Evolutionary conservation across 2,888 invertebrate genomes (phyloP).

Genomic region (Drosophila niveifrons): DNA sequence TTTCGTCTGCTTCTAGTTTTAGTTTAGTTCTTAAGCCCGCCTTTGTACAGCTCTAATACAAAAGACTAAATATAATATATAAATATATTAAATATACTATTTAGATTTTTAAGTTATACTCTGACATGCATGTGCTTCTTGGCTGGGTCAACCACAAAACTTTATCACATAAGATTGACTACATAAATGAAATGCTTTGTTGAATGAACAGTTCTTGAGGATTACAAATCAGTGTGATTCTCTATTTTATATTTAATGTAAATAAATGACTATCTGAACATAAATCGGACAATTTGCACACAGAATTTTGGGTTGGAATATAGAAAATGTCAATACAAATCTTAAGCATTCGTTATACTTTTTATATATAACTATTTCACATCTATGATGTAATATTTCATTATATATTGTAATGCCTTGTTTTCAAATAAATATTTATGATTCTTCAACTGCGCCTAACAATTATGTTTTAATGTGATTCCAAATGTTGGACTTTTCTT

Average conservation of each 20-base stretch:
- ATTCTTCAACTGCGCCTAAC: too few relatives aligned
- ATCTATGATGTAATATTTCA: too few relatives aligned
- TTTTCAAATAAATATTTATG: too few relatives aligned
- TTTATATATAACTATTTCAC: too few relatives aligned
- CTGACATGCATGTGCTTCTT: slow-evolving; percentile 56
- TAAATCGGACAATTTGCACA: not conserved
- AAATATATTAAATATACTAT: slow-evolving; percentile 18
- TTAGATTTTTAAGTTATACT: slow-evolving; percentile 20
- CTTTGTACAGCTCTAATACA: slow-evolving; percentile 46
- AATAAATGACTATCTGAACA: slow-evolving; percentile 1
- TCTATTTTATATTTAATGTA: not conserved
- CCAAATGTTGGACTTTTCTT: too few relatives aligned
- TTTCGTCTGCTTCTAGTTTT: slow-evolving; percentile 8
- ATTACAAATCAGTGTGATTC: too few relatives aligned
- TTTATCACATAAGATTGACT: slow-evolving; percentile 25
- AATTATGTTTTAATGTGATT: too few relatives aligned
- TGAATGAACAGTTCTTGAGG: slow-evolving; percentile 1
- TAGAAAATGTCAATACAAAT: too few relatives aligned
- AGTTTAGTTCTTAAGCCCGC: slow-evolving; percentile 21
- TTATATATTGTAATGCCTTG: too few relatives aligned
- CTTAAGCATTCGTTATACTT: too few relatives aligned
- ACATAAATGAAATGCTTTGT: slow-evolving; percentile 38
- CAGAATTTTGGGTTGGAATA: too few relatives aligned
- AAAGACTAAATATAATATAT: slow-evolving; percentile 24
- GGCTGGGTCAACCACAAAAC: slow-evolving; percentile 44